Base-by-base conservation (phyloP, 92 coral and sea anemone species). In the Bergia puertoricense region DNA sequence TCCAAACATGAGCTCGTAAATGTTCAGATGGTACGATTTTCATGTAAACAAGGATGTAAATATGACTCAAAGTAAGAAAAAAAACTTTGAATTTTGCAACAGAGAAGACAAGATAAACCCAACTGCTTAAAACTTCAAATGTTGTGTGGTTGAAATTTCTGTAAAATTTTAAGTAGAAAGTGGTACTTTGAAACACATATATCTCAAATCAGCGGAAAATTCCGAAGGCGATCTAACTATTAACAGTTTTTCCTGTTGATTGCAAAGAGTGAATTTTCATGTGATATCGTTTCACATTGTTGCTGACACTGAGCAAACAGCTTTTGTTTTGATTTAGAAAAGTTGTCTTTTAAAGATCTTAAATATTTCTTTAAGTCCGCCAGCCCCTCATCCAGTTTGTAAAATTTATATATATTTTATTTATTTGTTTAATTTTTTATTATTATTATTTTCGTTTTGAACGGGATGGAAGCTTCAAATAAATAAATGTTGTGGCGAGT, bases 21-120 rank as follows among this genome's bases (percentile, higher is more conserved):
- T 23, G 46, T 69, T 48, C 87, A 45, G 76, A 71, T 38, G 11
- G 76, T 23, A 46, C 2, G 23, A 67, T 37, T 82, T 44, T 82
- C n/a, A 2, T 82, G 77, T 82, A 48, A 44, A 67, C 65, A 43
- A 20, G 66, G 62, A 44, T 67, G 86, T 82, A 82, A 68, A 68
- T 66, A 69, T 68, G n/a, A 44, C 66, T 11, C 59, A 30, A 68
- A 54, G 69, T 23, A 8, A 46, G 76, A 43, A 44, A 82, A 42
- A 13, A 67, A 9, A 40, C 43, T 8, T 74, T 74, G 48, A 74
- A 40, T 9, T 41, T 38, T 42, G 37, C n/a, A 68, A 79, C 30
- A 44, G n/a, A 38, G 37, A 81, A 40, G 30, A 30, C 30, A 30
- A 30, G 30, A 30, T 30, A 30, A 71, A 46, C 39, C 15, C 7